A percentile compares a stretch with the other conserved stretches of the same genome.
phyloP scores from a whole-genome alignment of 2,888 invertebrate species.

The Thumatha senex region DNA sequence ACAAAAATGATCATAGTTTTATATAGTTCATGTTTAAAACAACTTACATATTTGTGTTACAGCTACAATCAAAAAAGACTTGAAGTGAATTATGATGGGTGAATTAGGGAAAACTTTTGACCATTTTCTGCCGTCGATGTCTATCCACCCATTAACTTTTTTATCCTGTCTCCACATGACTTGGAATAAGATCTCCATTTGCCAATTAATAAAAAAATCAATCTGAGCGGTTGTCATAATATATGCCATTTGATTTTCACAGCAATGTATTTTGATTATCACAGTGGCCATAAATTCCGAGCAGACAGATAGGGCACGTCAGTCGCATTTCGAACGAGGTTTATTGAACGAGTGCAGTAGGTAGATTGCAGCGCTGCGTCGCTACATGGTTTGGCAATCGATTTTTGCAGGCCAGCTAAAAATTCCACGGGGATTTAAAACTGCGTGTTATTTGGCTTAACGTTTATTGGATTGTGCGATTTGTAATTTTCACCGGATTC shows the following conservation, averaged over 20 bases:
- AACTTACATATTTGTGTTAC: too few species aligned
- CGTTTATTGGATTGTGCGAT: constrained; percentile 24
- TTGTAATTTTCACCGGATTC: constrained; percentile 1
- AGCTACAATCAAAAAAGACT: too few species aligned
- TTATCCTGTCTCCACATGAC: too few species aligned
- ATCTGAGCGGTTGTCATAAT: background rate
- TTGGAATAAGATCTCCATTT: too few species aligned
- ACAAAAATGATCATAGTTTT: too few species aligned
- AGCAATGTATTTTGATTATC: background rate
- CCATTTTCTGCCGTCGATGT: too few species aligned
- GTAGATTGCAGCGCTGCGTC: constrained; percentile 11
- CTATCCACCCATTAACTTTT: too few species aligned
- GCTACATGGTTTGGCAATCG: constrained; percentile 22
- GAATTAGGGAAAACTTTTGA: too few species aligned
- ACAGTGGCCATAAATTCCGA: background rate
- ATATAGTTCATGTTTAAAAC: too few species aligned
- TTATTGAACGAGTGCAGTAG: constrained; percentile 4
- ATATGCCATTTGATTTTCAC: background rate
- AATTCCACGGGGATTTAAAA: constrained; percentile 35
- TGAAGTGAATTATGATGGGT: too few species aligned
- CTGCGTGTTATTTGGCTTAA: constrained; percentile 22
- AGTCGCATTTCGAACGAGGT: background rate
- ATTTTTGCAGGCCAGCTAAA: constrained; percentile 33
- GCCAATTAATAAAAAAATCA: background rate
- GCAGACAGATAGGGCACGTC: background rate